Evolutionary conservation across 1,140 invertebrate genomes (phyloP).

Genomic region (Platyscapa corneri): DNA sequence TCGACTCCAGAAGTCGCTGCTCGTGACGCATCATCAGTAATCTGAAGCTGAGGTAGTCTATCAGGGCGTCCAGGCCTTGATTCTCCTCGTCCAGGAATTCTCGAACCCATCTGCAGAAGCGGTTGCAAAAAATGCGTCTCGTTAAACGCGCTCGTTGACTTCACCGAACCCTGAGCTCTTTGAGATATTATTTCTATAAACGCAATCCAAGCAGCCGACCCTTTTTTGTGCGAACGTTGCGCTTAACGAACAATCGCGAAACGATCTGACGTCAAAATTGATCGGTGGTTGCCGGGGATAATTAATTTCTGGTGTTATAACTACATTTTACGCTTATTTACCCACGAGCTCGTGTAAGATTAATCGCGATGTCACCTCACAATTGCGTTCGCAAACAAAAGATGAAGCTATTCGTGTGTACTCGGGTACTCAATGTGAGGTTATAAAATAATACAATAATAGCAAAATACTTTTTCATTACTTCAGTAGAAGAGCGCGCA

Average conservation of each 20-base stretch:
- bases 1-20: conserved; percentile 83
- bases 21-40: conserved; percentile 93
- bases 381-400: too few relatives aligned
- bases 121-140: conserved; percentile 36
- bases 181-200: not conserved
- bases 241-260: not conserved
- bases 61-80: conserved; percentile 95
- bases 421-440: too few relatives aligned
- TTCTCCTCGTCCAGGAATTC: conserved; percentile 98
- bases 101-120: conserved; percentile 90
- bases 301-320: not conserved
- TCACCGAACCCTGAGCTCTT: not conserved
- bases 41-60: conserved; percentile 97
- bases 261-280: not conserved
- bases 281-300: not conserved
- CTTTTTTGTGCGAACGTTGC: not conserved
- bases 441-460: too few relatives aligned
- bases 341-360: not conserved
- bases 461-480: too few relatives aligned
- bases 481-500: too few relatives aligned
- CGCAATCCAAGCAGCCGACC: too few relatives aligned
- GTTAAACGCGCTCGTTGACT: not conserved
- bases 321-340: not conserved
- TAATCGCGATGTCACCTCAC: too few relatives aligned
- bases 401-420: too few relatives aligned